Evolutionary conservation across 1,140 invertebrate genomes (phyloP), one percentile per base, ranked within the genome.

Genomic region (Apis dorsata): DNA sequence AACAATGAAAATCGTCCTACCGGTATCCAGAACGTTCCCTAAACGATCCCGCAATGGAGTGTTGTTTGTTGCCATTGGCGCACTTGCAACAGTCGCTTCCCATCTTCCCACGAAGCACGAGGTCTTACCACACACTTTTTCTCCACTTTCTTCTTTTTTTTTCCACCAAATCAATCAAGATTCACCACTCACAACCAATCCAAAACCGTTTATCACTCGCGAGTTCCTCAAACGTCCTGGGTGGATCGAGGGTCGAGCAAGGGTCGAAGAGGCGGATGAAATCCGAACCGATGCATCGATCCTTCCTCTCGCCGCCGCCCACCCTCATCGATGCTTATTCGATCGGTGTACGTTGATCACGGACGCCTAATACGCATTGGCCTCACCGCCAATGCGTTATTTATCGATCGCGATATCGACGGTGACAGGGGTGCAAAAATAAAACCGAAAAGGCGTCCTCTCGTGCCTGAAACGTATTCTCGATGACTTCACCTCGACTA

Each of bases 81-180:
- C 93, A 93, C 84, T 94, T 95, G 91, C 94, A 95, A 83, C 94
- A 95, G 82, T 95, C 93, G 90, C 93, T 94, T 70, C 94, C 94
- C 94, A 95, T 95, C 74, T 76, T 44, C 34, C 5, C 34, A 44
- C 34, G 4, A 44, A 0, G 24, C 59, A n/a, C 62, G 12, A 28
- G 17, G 10, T 59, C 34, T 21, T 57, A 24, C 34, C 0, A 28
- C 57, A 24, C 44, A 57, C 51, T 34, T 21, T 60, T 72, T 34
- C 34, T 34, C 34, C 34, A 34, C 34, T 34, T 34, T 4, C 28
- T 28, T 28, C 3, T 34, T 3, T 44, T 7, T 44, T 44, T 44
- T 44, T 17, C 44, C 34, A 21, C 19, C 44, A 57, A 57, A 2
- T 3, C 34, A 34, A n/a, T 86, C 76, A 84, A 60, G 69, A 74